These are phyloP conservation scores for Gallirallus australis DNA, from an alignment of 2,797 vertebrate genomes.

Conservation along the genomic window DNA sequence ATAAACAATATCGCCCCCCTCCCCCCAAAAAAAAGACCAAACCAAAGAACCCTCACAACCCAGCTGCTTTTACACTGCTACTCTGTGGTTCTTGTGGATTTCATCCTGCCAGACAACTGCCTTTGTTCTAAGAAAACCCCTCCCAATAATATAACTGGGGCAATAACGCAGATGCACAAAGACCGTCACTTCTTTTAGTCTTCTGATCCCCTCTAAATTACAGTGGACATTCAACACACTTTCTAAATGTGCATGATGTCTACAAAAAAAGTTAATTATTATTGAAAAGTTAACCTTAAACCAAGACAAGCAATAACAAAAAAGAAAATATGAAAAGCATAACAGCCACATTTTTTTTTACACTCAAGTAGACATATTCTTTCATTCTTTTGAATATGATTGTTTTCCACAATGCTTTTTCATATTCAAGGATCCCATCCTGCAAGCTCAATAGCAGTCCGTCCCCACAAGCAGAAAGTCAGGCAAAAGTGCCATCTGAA, in stretches of 20 bases:
- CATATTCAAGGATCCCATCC: neutral
- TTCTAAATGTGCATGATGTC: neutral
- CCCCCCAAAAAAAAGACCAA: no score
- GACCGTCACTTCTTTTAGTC: neutral
- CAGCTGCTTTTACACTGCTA: neutral
- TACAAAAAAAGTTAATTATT: neutral
- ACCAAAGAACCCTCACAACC: no score
- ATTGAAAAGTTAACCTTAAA: neutral
- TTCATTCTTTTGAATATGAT: neutral
- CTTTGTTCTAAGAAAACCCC: neutral
- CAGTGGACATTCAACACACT: neutral
- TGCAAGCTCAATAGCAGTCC: neutral
- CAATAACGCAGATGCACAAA: neutral
- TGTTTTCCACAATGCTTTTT: neutral
- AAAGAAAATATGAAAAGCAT: accelerated
- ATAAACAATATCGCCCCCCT: no score
- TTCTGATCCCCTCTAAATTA: neutral
- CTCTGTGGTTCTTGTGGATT: neutral
- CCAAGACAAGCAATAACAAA: neutral
- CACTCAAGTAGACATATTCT: neutral
- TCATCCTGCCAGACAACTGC: neutral
- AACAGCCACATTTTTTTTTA: neutral
- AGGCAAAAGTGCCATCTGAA: neutral
- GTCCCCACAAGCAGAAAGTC: neutral
- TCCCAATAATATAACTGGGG: neutral